Percentiles rank a stretch among this genome's conserved stretches.
These are phyloP conservation scores for Drosophila bunnanda DNA, from an alignment of 2,888 invertebrate genomes.

Conservation along the genomic window DNA sequence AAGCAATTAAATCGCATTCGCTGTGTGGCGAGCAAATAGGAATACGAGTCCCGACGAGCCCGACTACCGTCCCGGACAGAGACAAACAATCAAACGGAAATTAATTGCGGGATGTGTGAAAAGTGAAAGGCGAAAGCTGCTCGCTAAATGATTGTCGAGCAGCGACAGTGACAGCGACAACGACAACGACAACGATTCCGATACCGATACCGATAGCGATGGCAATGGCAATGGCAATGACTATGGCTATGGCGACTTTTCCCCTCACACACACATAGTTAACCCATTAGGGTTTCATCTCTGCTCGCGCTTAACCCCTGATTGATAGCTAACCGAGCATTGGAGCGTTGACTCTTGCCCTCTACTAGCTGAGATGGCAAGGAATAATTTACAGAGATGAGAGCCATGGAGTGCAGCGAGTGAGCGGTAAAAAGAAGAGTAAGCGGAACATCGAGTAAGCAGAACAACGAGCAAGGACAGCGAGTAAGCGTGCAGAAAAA, in stretches of 20 bases:
- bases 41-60: conserved; percentile 5
- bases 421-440: background rate
- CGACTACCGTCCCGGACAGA: conserved; percentile 31
- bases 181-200: background rate
- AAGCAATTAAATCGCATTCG: conserved; percentile 68
- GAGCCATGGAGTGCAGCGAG: background rate
- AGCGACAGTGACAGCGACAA: background rate
- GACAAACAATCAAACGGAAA: conserved; percentile 75
- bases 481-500: background rate
- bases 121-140: conserved; percentile 62
- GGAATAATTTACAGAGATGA: background rate
- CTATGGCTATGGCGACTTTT: background rate
- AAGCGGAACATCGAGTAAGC: background rate
- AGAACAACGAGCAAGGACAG: background rate
- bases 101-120: conserved; percentile 70
- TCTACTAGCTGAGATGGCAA: too few species aligned
- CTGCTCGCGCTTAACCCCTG: conserved; percentile 6
- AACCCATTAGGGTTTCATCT: background rate
- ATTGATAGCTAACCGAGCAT: conserved; percentile 13
- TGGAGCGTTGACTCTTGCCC: conserved; percentile 36
- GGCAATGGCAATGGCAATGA: background rate
- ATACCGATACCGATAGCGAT: background rate
- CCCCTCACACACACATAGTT: background rate
- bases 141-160: conserved; percentile 38
- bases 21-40: conserved; percentile 2